phyloP scores from a whole-genome alignment of 2,113 vertebrate genomes.

The Oreamnos americanus region DNA sequence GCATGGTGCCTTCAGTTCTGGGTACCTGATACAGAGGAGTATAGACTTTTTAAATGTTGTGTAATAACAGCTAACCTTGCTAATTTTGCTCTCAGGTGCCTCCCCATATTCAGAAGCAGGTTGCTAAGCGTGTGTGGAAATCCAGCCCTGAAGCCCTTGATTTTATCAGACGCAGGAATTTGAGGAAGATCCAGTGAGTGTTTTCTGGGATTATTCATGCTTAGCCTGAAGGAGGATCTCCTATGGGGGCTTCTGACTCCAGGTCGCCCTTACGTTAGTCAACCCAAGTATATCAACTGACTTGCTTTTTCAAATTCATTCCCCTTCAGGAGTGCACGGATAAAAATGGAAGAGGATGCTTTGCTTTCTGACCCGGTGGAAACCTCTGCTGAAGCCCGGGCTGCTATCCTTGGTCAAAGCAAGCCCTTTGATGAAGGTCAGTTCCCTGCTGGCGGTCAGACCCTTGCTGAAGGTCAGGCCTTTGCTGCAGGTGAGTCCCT shows the following conservation, averaged over 20 bases:
- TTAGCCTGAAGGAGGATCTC: not conserved
- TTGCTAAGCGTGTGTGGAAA: conserved; percentile 92
- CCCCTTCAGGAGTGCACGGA: conserved; percentile 60
- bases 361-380: conserved; percentile 72
- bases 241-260: not conserved
- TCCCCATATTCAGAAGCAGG: conserved; percentile 86
- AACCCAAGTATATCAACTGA: not conserved
- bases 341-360: conserved; percentile 73
- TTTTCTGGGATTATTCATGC: conserved; percentile 35
- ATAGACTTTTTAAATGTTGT: not conserved
- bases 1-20: not conserved
- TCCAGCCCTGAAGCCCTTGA: conserved; percentile 93
- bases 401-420: conserved; percentile 66
- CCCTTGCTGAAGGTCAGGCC: conserved; percentile 28
- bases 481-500: not conserved
- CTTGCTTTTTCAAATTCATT: conserved; percentile 22
- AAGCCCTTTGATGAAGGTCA: conserved; percentile 66
- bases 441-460: conserved; percentile 10
- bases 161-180: conserved; percentile 86
- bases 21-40: not conserved
- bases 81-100: conserved; percentile 84
- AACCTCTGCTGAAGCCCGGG: conserved; percentile 54
- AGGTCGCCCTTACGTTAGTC: not conserved
- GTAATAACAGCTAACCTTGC: conserved; percentile 8
- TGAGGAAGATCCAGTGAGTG: conserved; percentile 73